Evolutionary conservation across 1,140 invertebrate genomes (phyloP).

Genomic region (Calephelis virginiensis): DNA sequence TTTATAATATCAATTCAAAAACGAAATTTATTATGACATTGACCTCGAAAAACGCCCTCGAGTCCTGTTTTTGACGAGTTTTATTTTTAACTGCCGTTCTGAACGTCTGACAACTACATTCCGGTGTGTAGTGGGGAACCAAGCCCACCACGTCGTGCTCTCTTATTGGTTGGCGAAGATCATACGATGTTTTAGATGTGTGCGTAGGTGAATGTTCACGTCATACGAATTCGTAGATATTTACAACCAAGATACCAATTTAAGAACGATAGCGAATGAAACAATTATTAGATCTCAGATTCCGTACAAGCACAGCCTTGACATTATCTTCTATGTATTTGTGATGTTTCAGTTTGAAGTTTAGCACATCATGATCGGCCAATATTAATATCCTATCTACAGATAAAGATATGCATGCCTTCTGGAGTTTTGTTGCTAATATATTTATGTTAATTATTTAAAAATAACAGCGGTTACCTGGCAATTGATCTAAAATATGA

Average conservation of each 20-base stretch:
- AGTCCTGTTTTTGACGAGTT: constrained; percentile 17
- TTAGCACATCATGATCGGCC: too few species aligned
- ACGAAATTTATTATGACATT: constrained; percentile 39
- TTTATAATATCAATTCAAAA: neutral
- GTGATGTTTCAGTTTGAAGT: neutral
- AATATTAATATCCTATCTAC: too few species aligned
- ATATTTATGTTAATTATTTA: too few species aligned
- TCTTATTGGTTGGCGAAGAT: constrained; percentile 59
- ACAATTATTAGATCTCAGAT: constrained; percentile 51
- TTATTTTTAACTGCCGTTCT: constrained; percentile 14
- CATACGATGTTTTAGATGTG: constrained; percentile 66
- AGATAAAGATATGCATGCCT: too few species aligned
- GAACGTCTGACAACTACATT: constrained; percentile 38
- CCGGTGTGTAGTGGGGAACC: constrained; percentile 64
- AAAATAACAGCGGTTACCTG: too few species aligned
- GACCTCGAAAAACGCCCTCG: constrained; percentile 46
- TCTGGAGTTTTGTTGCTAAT: too few species aligned
- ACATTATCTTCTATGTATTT: neutral
- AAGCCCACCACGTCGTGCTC: constrained; percentile 59
- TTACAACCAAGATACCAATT: constrained; percentile 54
- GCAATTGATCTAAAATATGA: too few species aligned
- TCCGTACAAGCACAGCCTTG: constrained; percentile 60
- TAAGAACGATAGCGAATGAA: constrained; percentile 48
- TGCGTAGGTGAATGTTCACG: constrained; percentile 39
- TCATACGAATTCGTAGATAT: constrained; percentile 48